Conservation (phyloP, 2,888 invertebrate genomes). For the Lycia hirtaria region DNA sequence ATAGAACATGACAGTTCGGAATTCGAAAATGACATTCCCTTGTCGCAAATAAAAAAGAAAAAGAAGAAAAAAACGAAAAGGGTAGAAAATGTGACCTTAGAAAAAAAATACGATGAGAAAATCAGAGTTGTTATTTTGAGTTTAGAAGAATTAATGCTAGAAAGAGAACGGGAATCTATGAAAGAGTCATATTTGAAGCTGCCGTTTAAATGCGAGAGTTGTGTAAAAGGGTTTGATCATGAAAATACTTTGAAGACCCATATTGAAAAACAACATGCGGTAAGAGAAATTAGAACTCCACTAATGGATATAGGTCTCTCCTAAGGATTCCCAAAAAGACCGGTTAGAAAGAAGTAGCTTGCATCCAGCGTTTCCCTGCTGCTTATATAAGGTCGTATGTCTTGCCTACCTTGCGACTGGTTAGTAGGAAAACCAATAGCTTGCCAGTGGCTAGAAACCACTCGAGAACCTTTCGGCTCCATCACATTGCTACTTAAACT, state of each 20-base stretch:
- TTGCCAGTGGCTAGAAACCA: too few species aligned
- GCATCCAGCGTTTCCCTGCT: too few species aligned
- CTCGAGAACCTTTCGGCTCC: too few species aligned
- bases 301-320: too few species aligned
- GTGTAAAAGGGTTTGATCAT: conserved; percentile 69
- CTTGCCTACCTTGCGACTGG: too few species aligned
- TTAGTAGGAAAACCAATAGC: too few species aligned
- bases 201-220: conserved; percentile 66
- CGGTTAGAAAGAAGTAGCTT: too few species aligned
- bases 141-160: conserved; percentile 55
- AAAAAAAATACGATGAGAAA: conserved; percentile 58
- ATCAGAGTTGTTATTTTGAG: conserved; percentile 55
- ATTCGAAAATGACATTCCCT: conserved; percentile 51
- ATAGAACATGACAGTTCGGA: conserved; percentile 58
- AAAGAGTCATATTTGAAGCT: conserved; percentile 61
- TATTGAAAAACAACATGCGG: conserved; percentile 63
- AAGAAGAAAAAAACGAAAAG: conserved; percentile 18
- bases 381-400: too few species aligned
- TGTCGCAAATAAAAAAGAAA: conserved; percentile 45
- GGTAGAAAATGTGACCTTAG: conserved; percentile 7
- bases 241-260: conserved; percentile 63
- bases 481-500: too few species aligned
- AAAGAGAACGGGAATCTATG: conserved; percentile 54
- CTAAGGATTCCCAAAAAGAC: too few species aligned
- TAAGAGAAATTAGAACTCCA: conserved; percentile 37